phyloP scores from a whole-genome alignment of 2,888 invertebrate genomes.

The Pristionchus japonicus region DNA sequence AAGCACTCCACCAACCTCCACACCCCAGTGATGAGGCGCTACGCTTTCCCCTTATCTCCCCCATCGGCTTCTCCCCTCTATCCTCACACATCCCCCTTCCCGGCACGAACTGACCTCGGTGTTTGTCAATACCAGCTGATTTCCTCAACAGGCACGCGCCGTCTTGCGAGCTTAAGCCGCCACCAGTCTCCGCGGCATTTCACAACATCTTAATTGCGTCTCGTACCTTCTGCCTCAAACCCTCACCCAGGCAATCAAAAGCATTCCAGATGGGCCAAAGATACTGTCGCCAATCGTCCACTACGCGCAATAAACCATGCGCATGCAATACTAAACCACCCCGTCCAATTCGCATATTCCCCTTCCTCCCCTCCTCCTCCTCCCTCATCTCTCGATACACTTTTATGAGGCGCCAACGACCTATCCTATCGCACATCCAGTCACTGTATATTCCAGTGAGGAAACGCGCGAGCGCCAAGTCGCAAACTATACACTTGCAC shows the following conservation, averaged over 20 bases:
- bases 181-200: slow-evolving; percentile 7
- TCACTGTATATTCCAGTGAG: neutral
- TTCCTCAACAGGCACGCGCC: neutral
- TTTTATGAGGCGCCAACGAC: slow-evolving; percentile 43
- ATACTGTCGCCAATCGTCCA: neutral
- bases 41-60: neutral
- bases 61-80: neutral
- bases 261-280: no score
- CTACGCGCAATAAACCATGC: slow-evolving; percentile 10
- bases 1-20: neutral
- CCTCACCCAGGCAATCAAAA: no score
- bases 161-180: neutral
- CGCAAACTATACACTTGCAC: neutral
- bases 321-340: slow-evolving; percentile 10
- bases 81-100: neutral
- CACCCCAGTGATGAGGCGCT: neutral
- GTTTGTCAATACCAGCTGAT: slow-evolving; percentile 8
- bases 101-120: neutral
- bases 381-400: neutral
- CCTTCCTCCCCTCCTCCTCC: neutral
- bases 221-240: neutral
- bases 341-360: slow-evolving; percentile 32
- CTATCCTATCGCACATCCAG: neutral
- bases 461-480: neutral
- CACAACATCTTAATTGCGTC: neutral